These are phyloP conservation scores for Caenorhabditis panamensis DNA, from an alignment of 2,888 invertebrate genomes.

Conservation along the genomic window DNA sequence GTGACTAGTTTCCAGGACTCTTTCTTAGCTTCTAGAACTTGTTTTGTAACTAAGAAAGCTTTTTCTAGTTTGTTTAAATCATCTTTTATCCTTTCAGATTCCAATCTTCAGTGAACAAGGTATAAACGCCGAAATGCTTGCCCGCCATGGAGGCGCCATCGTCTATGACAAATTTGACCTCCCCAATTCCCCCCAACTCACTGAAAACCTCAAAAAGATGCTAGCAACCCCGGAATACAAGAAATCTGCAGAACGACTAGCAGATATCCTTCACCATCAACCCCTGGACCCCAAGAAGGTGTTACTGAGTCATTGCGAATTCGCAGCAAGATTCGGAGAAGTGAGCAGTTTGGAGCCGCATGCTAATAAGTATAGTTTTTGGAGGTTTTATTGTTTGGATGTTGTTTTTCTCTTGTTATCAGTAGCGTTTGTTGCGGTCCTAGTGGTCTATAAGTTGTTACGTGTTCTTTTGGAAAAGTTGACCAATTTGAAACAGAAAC, in stretches of 20 bases:
- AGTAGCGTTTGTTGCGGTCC: background rate
- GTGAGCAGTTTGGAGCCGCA: slow-evolving; percentile 41
- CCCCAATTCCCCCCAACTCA: slow-evolving; percentile 27
- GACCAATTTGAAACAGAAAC: slow-evolving; percentile 17
- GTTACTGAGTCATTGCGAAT: slow-evolving; percentile 42
- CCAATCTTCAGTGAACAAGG: slow-evolving; percentile 52
- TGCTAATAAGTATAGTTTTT: slow-evolving; percentile 44
- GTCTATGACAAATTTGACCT: slow-evolving; percentile 59
- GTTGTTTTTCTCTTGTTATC: slow-evolving; percentile 12
- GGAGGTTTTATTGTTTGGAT: slow-evolving; percentile 45
- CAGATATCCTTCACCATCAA: slow-evolving; percentile 43
- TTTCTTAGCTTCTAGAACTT: no score
- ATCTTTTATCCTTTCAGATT: no score
- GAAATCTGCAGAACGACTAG: slow-evolving; percentile 17
- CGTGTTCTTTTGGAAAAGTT: slow-evolving; percentile 2
- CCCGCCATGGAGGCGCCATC: slow-evolving; percentile 53
- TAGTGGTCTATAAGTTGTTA: slow-evolving; percentile 21
- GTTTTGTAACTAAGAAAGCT: no score
- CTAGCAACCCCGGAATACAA: slow-evolving; percentile 37
- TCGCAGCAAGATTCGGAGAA: slow-evolving; percentile 48
- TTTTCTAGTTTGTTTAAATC: no score
- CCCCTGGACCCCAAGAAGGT: slow-evolving; percentile 38
- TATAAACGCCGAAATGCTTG: slow-evolving; percentile 43
- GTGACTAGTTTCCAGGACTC: no score
- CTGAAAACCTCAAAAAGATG: slow-evolving; percentile 33